A percentile compares a stretch with the other conserved stretches of the same genome.
Evolutionary conservation across 2,888 invertebrate species (phyloP).

Genomic region (Hydrotaea diabolus): DNA sequence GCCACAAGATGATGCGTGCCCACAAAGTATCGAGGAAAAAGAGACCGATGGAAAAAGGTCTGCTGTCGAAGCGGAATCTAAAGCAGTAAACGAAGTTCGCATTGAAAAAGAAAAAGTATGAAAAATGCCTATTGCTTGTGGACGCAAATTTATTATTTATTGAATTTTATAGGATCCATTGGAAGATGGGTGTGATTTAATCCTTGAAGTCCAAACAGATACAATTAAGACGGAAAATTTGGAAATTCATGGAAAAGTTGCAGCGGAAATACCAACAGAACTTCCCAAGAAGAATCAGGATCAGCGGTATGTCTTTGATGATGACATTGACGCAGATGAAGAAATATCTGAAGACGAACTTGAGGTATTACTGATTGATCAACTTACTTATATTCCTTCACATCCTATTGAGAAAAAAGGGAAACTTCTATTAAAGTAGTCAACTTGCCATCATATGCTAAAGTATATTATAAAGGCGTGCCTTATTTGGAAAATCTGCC

Average conservation of each 20-base stretch:
- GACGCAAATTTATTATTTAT: neutral
- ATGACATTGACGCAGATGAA: neutral
- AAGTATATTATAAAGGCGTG: too few relatives aligned
- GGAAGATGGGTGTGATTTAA: conserved; percentile 33
- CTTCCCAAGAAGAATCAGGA: neutral
- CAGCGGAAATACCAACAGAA: neutral
- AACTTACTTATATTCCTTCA: too few relatives aligned
- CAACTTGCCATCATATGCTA: too few relatives aligned
- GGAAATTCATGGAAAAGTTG: neutral
- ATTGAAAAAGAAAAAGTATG: neutral
- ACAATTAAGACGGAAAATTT: conserved; percentile 22
- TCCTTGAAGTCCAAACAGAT: neutral
- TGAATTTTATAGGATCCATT: conserved; percentile 48
- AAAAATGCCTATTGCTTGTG: too few relatives aligned
- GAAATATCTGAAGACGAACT: conserved; percentile 12
- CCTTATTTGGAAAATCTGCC: too few relatives aligned
- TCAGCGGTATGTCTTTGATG: neutral
- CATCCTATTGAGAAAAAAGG: too few relatives aligned
- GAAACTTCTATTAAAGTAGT: too few relatives aligned
- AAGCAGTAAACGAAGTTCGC: too few relatives aligned
- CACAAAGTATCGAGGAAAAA: too few relatives aligned
- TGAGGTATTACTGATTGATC: conserved; percentile 53
- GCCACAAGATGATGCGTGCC: neutral
- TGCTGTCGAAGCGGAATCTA: neutral
- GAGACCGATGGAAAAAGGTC: neutral